Percentiles rank a stretch among this genome's conserved stretches.
Evolutionary conservation across 2,797 vertebrate genomes (phyloP).

Genomic region (Furcifer pardalis): DNA sequence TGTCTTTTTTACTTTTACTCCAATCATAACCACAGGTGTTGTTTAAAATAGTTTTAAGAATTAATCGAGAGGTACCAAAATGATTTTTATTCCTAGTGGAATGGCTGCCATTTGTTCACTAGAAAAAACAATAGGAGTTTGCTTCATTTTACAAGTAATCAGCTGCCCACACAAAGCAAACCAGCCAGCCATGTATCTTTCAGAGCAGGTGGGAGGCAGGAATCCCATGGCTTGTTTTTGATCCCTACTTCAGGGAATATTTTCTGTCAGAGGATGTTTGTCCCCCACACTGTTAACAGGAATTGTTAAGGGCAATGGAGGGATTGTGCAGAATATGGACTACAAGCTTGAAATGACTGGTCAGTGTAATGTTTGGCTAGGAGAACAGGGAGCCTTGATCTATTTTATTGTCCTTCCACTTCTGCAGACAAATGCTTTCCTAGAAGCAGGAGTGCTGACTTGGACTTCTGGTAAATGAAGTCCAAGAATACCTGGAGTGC

Average conservation of each 20-base stretch:
- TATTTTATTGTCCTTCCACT: no score
- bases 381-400: not conserved
- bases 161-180: slow-evolving; percentile 19
- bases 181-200: not conserved
- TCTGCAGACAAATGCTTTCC: not conserved
- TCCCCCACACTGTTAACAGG: not conserved
- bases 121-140: slow-evolving; percentile 26
- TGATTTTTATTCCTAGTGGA: slow-evolving; percentile 14
- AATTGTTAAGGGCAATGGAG: not conserved
- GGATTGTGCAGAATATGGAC: not conserved
- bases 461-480: no score
- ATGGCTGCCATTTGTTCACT: slow-evolving; percentile 2
- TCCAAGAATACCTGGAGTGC: no score
- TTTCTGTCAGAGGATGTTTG: slow-evolving; percentile 24
- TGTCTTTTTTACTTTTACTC: not conserved
- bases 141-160: slow-evolving; percentile 33
- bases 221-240: slow-evolving; percentile 35
- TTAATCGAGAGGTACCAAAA: slow-evolving; percentile 19
- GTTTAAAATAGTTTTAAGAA: slow-evolving; percentile 4
- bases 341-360: not conserved
- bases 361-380: not conserved
- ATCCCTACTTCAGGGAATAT: slow-evolving; percentile 15
- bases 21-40: not conserved
- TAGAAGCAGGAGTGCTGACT: no score
- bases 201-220: slow-evolving; percentile 7